Conservation (phyloP, 1,140 invertebrate genomes). For the Eciton burchellii region DNA sequence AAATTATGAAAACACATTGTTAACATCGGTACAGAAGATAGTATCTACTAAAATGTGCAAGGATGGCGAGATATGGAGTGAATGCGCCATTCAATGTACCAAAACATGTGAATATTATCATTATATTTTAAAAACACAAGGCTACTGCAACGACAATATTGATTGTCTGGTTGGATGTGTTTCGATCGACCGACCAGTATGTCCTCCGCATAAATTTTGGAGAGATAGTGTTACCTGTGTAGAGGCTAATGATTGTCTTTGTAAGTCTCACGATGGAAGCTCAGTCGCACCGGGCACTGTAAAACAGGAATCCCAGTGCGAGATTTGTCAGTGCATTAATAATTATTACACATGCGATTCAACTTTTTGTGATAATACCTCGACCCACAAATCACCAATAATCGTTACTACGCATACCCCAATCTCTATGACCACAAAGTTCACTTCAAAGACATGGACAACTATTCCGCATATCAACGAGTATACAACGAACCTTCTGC, state of each 20-base stretch:
- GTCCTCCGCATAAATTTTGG: conserved; percentile 86
- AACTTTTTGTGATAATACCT: conserved; percentile 81
- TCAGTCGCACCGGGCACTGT: conserved; percentile 89
- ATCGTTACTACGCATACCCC: not conserved
- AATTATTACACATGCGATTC: conserved; percentile 90
- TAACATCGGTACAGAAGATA: conserved; percentile 9
- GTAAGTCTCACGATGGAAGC: conserved; percentile 87
- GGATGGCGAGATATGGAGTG: conserved; percentile 83
- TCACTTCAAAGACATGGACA: not conserved
- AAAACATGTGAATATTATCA: conserved; percentile 87
- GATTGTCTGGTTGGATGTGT: conserved; percentile 85
- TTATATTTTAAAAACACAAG: conserved; percentile 80
- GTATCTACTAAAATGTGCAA: conserved; percentile 80
- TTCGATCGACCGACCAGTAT: conserved; percentile 63
- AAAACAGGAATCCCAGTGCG: conserved; percentile 87
- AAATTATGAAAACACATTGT: not conserved
- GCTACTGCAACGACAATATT: conserved; percentile 81
- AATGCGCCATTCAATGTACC: conserved; percentile 88
- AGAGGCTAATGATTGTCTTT: conserved; percentile 89
- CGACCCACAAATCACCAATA: not conserved
- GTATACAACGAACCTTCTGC: conserved; percentile 78
- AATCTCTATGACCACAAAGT: not conserved
- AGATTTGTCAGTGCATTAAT: conserved; percentile 91
- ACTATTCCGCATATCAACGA: not conserved
- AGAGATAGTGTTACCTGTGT: conserved; percentile 90